phyloP scores from a whole-genome alignment of 2,797 vertebrate species.

The Glossophaga mutica region DNA sequence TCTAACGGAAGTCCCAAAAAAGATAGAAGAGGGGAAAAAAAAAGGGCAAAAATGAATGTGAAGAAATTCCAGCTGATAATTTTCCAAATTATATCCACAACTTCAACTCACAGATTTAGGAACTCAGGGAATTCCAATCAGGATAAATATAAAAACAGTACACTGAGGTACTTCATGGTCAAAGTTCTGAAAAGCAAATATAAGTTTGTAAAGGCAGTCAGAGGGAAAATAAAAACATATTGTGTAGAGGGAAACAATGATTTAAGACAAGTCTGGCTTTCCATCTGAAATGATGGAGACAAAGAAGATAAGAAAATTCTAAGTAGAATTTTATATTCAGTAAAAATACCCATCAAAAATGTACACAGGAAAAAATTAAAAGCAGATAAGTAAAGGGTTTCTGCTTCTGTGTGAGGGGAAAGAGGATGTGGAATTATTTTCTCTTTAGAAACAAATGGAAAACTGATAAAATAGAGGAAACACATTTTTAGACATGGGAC shows the following conservation, averaged over 20 bases:
- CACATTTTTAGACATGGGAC: neutral
- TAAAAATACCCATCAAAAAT: neutral
- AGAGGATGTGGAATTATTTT: constrained; percentile 13
- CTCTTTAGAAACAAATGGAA: constrained; percentile 16
- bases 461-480: neutral
- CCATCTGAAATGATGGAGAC: neutral
- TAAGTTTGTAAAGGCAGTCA: neutral
- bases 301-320: neutral
- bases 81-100: neutral
- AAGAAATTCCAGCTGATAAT: neutral
- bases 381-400: neutral
- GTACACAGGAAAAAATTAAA: neutral
- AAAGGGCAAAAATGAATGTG: neutral
- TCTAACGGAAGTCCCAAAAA: neutral
- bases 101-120: neutral
- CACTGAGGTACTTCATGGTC: neutral
- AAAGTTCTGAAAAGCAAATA: neutral
- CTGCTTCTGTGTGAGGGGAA: neutral
- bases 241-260: neutral
- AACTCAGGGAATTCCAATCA: neutral
- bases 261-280: neutral
- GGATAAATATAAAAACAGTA: constrained; percentile 1
- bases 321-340: neutral
- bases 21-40: neutral
- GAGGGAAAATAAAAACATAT: neutral